Percentiles rank a stretch among this genome's conserved stretches.
phyloP scores from a whole-genome alignment of 2,888 invertebrate genomes.

The Pseudanteris insignis region DNA sequence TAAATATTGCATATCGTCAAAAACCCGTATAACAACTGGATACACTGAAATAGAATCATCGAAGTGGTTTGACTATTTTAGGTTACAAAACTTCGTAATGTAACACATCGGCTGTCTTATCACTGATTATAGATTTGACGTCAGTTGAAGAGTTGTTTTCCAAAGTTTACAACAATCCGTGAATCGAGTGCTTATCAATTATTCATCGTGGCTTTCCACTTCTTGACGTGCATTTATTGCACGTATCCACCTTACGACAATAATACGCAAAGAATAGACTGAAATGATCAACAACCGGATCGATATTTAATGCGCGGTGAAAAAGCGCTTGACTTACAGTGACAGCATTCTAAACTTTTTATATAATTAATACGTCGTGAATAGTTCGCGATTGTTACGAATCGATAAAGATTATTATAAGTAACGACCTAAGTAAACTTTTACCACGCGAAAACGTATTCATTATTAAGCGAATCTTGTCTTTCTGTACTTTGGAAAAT shows the following conservation, averaged over 20 bases:
- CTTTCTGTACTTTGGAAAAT: no score
- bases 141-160: not conserved
- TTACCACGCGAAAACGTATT: no score
- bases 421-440: conserved; percentile 26
- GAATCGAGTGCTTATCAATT: conserved; percentile 12
- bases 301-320: conserved; percentile 28
- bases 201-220: conserved; percentile 14
- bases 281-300: conserved; percentile 27
- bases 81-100: no score
- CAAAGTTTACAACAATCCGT: conserved; percentile 11
- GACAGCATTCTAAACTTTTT: conserved; percentile 26
- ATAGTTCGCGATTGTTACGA: conserved; percentile 30
- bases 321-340: conserved; percentile 28
- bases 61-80: no score
- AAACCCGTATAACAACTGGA: no score
- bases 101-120: conserved; percentile 1
- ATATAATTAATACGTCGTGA: conserved; percentile 34
- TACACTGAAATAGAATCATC: no score
- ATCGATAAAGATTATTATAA: conserved; percentile 33
- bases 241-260: conserved; percentile 16
- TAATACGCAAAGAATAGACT: conserved; percentile 26
- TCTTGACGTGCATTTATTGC: conserved; percentile 28
- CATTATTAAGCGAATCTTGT: no score
- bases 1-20: no score
- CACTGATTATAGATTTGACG: not conserved